These are phyloP conservation scores for Dendrolimus punctatus DNA, from an alignment of 1,140 invertebrate species.

Conservation along the genomic window DNA sequence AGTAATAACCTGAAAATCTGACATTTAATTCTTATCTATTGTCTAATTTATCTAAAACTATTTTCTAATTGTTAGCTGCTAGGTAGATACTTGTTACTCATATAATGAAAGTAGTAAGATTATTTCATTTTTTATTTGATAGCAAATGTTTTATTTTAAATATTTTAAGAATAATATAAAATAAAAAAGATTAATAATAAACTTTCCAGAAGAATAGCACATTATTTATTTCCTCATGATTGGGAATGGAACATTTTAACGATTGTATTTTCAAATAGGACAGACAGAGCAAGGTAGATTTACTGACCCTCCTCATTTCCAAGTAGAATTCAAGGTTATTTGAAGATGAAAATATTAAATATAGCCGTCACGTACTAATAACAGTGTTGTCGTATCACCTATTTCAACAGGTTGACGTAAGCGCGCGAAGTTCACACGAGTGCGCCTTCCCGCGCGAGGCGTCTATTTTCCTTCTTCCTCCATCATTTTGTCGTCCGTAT, in stretches of 20 bases:
- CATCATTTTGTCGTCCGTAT: conserved; percentile 66
- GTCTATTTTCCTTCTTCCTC: conserved; percentile 52
- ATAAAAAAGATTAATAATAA: no score
- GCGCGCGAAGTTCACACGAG: conserved; percentile 41
- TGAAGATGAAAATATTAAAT: conserved; percentile 25
- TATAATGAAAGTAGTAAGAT: no score
- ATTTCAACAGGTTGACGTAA: conserved; percentile 37
- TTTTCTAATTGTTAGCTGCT: no score
- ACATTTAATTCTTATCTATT: no score
- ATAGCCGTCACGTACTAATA: conserved; percentile 33
- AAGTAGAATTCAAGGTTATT: conserved; percentile 54
- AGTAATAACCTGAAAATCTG: no score
- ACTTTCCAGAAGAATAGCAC: no score
- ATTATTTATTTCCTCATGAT: no score
- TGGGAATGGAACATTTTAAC: conserved; percentile 32
- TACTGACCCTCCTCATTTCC: conserved; percentile 11
- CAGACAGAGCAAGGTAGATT: conserved; percentile 43
- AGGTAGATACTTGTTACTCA: no score
- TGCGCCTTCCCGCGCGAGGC: conserved; percentile 44
- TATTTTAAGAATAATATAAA: no score
- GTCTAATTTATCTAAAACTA: no score
- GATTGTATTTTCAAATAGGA: conserved; percentile 51
- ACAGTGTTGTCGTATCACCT: conserved; percentile 11
- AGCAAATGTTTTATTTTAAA: no score
- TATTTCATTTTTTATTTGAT: no score